phyloP scores from a whole-genome alignment of 1,140 invertebrate species.

The Drosophila triauraria region DNA sequence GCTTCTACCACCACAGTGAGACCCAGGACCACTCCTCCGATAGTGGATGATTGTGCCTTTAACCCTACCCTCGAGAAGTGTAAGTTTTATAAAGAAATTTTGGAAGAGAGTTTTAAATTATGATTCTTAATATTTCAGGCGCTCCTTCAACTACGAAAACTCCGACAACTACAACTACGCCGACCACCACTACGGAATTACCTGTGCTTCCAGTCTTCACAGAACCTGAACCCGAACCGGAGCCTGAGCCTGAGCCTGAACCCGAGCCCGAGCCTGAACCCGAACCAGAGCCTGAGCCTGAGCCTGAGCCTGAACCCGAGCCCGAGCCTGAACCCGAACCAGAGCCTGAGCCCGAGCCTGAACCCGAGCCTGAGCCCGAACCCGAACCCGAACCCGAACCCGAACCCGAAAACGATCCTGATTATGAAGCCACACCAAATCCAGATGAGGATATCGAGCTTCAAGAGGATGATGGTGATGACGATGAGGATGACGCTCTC shows the following conservation, averaged over 20 bases:
- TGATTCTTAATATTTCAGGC: not conserved
- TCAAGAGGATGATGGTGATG: not conserved
- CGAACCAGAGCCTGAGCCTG: not conserved
- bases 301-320: not conserved
- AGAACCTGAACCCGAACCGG: not conserved
- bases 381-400: not conserved
- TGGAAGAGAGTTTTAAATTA: too few species aligned
- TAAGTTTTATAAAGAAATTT: slow-evolving; percentile 7
- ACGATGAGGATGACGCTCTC: not conserved
- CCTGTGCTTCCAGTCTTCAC: slow-evolving; percentile 10
- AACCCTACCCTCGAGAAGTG: slow-evolving; percentile 52
- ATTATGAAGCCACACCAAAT: not conserved
- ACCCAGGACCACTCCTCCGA: slow-evolving; percentile 5
- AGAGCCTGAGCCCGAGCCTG: not conserved
- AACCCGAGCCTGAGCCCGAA: not conserved
- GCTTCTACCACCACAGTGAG: not conserved
- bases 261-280: not conserved
- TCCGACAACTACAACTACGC: slow-evolving; percentile 12
- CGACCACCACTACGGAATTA: slow-evolving; percentile 27
- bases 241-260: not conserved
- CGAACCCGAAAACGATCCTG: not conserved
- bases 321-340: not conserved
- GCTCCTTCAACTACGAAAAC: slow-evolving; percentile 15
- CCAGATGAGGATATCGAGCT: not conserved
- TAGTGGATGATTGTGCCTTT: slow-evolving; percentile 45